A percentile compares a stretch with the other conserved stretches of the same genome.
These are phyloP conservation scores for Erebia palarica DNA, from an alignment of 2,888 invertebrate genomes.

Conservation along the genomic window DNA sequence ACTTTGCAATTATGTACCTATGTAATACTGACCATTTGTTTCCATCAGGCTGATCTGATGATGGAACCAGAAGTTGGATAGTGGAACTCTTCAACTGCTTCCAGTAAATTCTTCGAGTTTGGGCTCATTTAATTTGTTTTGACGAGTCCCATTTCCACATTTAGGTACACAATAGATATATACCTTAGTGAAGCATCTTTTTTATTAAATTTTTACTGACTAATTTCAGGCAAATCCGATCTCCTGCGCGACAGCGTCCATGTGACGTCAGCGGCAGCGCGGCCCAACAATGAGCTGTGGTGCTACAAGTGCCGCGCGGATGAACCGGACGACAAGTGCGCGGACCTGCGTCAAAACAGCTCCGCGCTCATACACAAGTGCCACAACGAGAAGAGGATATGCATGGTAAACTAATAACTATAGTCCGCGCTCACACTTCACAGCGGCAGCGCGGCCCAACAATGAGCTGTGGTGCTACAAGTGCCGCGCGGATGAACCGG, in stretches of 20 bases:
- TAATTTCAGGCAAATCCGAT: constrained; percentile 66
- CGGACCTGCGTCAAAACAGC: constrained; percentile 83
- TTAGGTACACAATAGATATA: no score
- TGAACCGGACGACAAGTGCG: constrained; percentile 87
- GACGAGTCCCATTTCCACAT: no score
- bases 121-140: no score
- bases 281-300: constrained; percentile 90
- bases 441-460: constrained; percentile 88
- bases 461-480: constrained; percentile 92
- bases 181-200: no score
- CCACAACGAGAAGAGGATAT: constrained; percentile 88
- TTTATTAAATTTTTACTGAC: no score
- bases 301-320: constrained; percentile 92
- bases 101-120: no score
- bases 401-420: constrained; percentile 84
- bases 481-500: constrained; percentile 90
- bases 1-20: no score
- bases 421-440: no score
- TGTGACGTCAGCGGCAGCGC: constrained; percentile 90
- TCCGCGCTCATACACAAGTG: constrained; percentile 87
- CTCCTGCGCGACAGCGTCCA: constrained; percentile 85
- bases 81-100: no score
- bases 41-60: no score
- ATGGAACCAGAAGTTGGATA: no score
- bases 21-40: no score